Percentiles rank a stretch among this genome's conserved stretches.
These are phyloP conservation scores for Chorisops tibialis DNA, from an alignment of 2,888 invertebrate genomes.

Conservation along the genomic window DNA sequence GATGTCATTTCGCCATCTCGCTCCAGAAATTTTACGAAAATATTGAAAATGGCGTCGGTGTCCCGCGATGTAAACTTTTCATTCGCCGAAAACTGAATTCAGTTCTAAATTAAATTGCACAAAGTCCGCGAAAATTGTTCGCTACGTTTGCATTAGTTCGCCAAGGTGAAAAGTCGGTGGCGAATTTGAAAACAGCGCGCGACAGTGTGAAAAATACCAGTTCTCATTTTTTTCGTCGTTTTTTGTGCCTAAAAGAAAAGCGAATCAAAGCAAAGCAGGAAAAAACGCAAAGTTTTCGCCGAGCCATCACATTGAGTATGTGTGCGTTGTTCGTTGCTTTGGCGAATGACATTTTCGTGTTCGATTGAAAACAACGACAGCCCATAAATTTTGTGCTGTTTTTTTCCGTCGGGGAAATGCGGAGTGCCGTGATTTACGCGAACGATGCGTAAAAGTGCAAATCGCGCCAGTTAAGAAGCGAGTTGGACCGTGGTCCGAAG, in stretches of 20 bases:
- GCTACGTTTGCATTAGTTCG: neutral
- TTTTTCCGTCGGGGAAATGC: neutral
- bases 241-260: neutral
- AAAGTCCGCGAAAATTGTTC: neutral
- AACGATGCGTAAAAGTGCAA: slow-evolving; percentile 12
- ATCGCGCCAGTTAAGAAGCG: neutral
- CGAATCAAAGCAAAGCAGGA: neutral
- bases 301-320: neutral
- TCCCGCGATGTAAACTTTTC: slow-evolving; percentile 24
- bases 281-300: neutral
- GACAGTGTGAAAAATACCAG: too few species aligned
- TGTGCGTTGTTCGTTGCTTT: neutral
- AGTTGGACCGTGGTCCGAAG: neutral
- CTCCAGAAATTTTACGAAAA: slow-evolving; percentile 53
- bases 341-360: neutral
- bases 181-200: too few species aligned
- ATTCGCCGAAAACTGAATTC: slow-evolving; percentile 2
- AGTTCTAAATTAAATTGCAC: neutral
- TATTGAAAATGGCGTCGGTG: slow-evolving; percentile 68
- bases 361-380: neutral
- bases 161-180: neutral
- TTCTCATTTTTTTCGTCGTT: too few species aligned
- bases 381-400: neutral
- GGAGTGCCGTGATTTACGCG: slow-evolving; percentile 7
- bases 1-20: too few species aligned